Base-by-base conservation (phyloP, 2,888 invertebrate genomes). In the Cenopis cana region DNA sequence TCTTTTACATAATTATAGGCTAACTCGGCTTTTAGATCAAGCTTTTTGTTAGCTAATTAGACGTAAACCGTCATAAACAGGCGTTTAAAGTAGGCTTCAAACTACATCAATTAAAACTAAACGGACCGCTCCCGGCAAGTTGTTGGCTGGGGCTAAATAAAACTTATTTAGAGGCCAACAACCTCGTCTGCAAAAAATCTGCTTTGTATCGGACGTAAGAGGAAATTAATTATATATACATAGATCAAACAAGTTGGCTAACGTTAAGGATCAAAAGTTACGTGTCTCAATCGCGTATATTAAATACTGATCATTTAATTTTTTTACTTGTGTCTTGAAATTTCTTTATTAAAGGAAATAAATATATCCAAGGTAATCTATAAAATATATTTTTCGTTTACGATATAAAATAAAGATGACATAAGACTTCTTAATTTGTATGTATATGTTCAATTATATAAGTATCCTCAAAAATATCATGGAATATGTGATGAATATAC, bases 21-120 rank as follows among this genome's bases (percentile, higher is more conserved):
- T 33, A 33, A 8, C 33, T 5, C 33, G 9, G 6, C 2, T 33
- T 33, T 33, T 33, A 33, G 2, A 55, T 18, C 17, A 24, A 46
- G 4, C 11, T 11, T 29, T 65, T 60, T 36, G 36, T 54, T 9
- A 36, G 46, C 11, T 70, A 59, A 70, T 55, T 60, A 60, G 10
- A 54, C 33, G n/a, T 20, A 46, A 54, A 6, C 24, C 9, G 9
- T 36, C 54, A 57, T 62, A 62, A 70, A 60, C 20, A 59, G 55
- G 55, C 33, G 49, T 55, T 70, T 60, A 49, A 55, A 57, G 64
- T n/a, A n/a, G 9, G 36, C 56, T 60, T 38, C 38, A 71, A 71
- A 66, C 66, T 61, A 66, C 66, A 60, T 61, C 66, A 71, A 70
- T 66, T 66, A 70, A 66, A 70, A 70, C 60, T 60, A 70, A 66